These are phyloP conservation scores for Drosophila infuscata DNA, from an alignment of 2,888 invertebrate species.

Conservation along the genomic window DNA sequence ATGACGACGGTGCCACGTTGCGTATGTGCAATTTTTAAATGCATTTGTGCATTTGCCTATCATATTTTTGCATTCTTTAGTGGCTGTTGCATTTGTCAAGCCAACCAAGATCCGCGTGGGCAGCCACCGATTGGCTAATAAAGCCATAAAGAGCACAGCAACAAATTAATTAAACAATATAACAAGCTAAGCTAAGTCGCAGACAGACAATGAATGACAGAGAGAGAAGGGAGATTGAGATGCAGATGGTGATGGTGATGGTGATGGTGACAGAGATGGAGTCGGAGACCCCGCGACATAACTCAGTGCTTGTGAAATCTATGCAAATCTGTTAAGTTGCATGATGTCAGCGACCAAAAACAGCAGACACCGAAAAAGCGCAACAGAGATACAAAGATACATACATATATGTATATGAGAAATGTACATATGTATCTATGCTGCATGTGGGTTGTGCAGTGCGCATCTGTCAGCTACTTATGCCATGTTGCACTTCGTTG, in stretches of 20 bases:
- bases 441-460: conserved; percentile 45
- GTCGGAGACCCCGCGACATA: conserved; percentile 7
- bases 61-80: conserved; percentile 67
- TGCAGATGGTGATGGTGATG: not conserved
- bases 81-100: conserved; percentile 62
- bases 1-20: conserved; percentile 48
- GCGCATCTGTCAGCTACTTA: conserved; percentile 63
- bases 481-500: conserved; percentile 37
- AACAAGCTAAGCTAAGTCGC: conserved; percentile 36
- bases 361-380: not conserved
- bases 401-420: conserved; percentile 2
- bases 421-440: conserved; percentile 22
- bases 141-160: conserved; percentile 65
- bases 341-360: conserved; percentile 72
- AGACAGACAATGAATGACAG: not conserved
- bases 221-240: not conserved
- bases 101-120: conserved; percentile 54
- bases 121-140: conserved; percentile 53
- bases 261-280: conserved; percentile 2
- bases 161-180: conserved; percentile 77
- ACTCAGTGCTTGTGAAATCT: conserved; percentile 40
- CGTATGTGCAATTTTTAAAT: conserved; percentile 72
- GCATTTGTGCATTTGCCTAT: conserved; percentile 58
- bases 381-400: conserved; percentile 8
- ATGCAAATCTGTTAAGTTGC: conserved; percentile 67